A percentile compares a stretch with the other conserved stretches of the same genome.
These are phyloP conservation scores for Coendou prehensilis DNA, from an alignment of 2,797 vertebrate genomes.

Conservation along the genomic window DNA sequence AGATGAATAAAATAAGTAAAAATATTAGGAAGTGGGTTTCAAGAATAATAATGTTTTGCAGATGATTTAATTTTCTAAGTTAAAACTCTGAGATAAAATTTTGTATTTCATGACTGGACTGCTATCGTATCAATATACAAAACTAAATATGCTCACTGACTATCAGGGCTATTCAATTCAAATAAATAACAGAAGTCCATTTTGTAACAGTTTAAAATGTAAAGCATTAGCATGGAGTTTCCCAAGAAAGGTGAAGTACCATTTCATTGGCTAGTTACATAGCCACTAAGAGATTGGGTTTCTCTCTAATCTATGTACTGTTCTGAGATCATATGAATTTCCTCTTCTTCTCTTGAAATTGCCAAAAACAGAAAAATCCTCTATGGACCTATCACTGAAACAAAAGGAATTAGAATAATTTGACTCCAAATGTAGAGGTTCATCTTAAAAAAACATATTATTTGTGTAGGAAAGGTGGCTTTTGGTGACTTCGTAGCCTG, in stretches of 20 bases:
- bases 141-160: background rate
- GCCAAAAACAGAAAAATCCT: background rate
- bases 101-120: slow-evolving; percentile 25
- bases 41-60: slow-evolving; percentile 10
- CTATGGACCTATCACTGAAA: background rate
- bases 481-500: background rate
- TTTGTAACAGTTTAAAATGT: slow-evolving; percentile 20
- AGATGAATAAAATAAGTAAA: background rate
- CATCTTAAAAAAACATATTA: background rate
- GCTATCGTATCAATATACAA: background rate
- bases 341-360: background rate
- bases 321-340: background rate
- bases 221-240: slow-evolving; percentile 10
- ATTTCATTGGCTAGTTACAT: background rate
- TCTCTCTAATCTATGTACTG: background rate
- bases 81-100: slow-evolving; percentile 19
- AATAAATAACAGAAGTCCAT: background rate
- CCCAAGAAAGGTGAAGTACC: background rate
- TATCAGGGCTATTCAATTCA: background rate
- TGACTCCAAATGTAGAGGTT: slow-evolving; percentile 1
- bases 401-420: background rate
- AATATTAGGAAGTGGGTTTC: background rate
- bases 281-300: background rate
- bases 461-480: background rate
- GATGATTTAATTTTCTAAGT: background rate